A percentile compares a stretch with the other conserved stretches of the same genome.
Conservation (phyloP, 2,113 vertebrate genomes). For the Vireo altiloquus region DNA sequence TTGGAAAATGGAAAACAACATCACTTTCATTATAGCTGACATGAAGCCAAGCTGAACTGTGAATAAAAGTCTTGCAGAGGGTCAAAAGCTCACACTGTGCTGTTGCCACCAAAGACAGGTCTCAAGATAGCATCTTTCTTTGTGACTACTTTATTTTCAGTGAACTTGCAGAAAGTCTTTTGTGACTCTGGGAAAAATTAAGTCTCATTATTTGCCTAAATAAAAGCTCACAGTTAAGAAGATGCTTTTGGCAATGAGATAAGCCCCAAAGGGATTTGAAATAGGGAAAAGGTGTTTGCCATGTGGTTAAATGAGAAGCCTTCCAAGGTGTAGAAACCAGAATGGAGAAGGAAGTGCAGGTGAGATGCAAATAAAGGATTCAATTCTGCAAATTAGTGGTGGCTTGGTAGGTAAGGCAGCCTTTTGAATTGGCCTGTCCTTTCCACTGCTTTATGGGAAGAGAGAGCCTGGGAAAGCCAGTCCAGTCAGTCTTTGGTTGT, state of each 20-base stretch:
- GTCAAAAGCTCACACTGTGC: background rate
- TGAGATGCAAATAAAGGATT: background rate
- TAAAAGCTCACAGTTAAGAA: background rate
- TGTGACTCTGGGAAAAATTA: background rate
- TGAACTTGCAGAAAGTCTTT: background rate
- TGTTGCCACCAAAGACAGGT: background rate
- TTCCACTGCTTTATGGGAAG: background rate
- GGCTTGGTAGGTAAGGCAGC: background rate
- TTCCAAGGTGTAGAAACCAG: background rate
- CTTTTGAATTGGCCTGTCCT: background rate
- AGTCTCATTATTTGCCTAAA: background rate
- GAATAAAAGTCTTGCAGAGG: background rate
- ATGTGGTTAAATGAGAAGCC: background rate
- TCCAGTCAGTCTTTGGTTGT: background rate
- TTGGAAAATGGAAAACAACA: conserved; percentile 40
- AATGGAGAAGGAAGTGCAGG: background rate
- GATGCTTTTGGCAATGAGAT: background rate
- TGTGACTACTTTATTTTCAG: background rate
- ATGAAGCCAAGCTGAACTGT: conserved; percentile 9
- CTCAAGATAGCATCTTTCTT: background rate
- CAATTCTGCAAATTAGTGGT: background rate
- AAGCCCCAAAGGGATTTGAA: background rate
- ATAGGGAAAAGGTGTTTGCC: background rate
- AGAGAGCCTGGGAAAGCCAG: background rate
- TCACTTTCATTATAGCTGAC: conserved; percentile 20